These are phyloP conservation scores for Aspidapion aeneum DNA, from an alignment of 2,888 invertebrate species.

Conservation along the genomic window DNA sequence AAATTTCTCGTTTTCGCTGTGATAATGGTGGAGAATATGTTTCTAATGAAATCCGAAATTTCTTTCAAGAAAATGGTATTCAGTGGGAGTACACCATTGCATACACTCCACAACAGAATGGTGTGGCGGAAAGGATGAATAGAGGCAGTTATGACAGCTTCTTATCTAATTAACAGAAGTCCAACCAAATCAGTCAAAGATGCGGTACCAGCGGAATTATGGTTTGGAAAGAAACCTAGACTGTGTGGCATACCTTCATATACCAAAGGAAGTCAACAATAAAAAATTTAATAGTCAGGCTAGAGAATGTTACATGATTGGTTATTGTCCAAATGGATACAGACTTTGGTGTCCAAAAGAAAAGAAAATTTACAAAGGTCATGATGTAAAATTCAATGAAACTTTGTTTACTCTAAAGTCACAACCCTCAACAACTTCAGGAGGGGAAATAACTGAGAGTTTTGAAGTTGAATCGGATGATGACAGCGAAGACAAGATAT, in stretches of 20 bases:
- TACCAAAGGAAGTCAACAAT: too few species aligned
- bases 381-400: constrained; percentile 5
- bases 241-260: too few species aligned
- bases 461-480: not conserved
- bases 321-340: constrained; percentile 8
- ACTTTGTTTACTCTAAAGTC: not conserved
- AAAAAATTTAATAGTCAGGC: not conserved
- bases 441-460: not conserved
- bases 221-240: not conserved
- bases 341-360: constrained; percentile 11
- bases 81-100: not conserved
- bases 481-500: not conserved
- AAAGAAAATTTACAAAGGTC: not conserved
- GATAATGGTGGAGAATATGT: constrained; percentile 12
- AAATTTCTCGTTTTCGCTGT: constrained; percentile 8
- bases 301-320: constrained; percentile 1
- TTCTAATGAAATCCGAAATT: constrained; percentile 3
- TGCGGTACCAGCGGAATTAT: not conserved
- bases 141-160: constrained; percentile 3
- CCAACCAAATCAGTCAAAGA: constrained; percentile 3
- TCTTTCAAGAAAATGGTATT: constrained; percentile 10
- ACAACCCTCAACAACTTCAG: not conserved
- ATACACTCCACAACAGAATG: constrained; percentile 11
- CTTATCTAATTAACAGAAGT: constrained; percentile 9
- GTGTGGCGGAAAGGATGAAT: constrained; percentile 10